phyloP scores from a whole-genome alignment of 2,113 vertebrate species.

The Pachyramphus minor region DNA sequence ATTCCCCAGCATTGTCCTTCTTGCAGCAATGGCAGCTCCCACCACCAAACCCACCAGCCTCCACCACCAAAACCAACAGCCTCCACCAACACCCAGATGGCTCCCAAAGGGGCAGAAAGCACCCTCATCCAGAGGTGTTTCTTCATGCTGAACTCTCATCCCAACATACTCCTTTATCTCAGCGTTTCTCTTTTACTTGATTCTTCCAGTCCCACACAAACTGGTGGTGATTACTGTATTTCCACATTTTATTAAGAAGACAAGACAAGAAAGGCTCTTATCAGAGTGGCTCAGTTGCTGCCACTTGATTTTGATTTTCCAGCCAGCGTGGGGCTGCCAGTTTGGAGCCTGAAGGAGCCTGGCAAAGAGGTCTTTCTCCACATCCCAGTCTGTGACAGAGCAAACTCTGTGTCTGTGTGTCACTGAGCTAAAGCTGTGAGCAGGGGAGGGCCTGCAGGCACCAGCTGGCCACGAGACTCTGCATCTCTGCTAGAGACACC shows the following conservation, averaged over 20 bases:
- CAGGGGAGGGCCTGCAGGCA: background rate
- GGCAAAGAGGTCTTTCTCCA: background rate
- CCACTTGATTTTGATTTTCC: background rate
- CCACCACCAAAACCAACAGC: too few relatives aligned
- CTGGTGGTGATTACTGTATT: background rate
- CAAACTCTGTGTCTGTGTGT: background rate
- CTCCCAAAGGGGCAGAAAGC: background rate
- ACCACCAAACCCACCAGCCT: background rate
- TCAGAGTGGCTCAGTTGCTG: rapidly evolving
- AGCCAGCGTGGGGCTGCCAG: background rate
- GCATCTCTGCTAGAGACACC: background rate
- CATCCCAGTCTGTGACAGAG: background rate
- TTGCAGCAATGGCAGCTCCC: background rate
- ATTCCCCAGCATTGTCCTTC: background rate
- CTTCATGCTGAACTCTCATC: background rate
- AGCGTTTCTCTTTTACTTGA: background rate
- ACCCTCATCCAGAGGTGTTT: background rate
- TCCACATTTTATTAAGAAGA: background rate
- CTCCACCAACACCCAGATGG: background rate
- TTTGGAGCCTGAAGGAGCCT: background rate
- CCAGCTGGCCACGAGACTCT: background rate
- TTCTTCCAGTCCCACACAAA: background rate
- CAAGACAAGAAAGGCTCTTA: background rate
- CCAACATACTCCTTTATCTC: background rate
- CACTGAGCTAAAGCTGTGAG: rapidly evolving